Conservation (phyloP, 2,888 invertebrate genomes). For the Drosophila maculinotata region DNA sequence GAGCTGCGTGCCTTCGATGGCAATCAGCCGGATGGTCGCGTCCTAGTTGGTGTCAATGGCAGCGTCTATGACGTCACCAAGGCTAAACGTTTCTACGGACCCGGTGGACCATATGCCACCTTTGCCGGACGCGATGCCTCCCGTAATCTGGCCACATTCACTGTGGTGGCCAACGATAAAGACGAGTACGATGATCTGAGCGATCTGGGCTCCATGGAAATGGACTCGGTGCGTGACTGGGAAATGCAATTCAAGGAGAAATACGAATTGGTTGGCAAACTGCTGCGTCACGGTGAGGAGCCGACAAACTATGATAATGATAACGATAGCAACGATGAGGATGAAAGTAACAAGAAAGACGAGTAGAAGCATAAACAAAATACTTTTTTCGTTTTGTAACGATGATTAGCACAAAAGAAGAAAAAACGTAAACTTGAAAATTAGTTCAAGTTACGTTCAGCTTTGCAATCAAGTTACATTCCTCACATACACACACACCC, state of each 20-base stretch:
- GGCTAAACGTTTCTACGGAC: constrained; percentile 96
- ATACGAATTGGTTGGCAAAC: constrained; percentile 95
- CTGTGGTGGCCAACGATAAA: constrained; percentile 91
- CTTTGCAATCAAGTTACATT: constrained; percentile 39
- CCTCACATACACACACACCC: constrained; percentile 11
- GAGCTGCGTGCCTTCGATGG: constrained; percentile 96
- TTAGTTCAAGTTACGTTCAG: constrained; percentile 18
- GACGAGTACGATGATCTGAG: constrained; percentile 97
- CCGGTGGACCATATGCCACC: constrained; percentile 97
- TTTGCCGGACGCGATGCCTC: constrained; percentile 98
- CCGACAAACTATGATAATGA: constrained; percentile 96
- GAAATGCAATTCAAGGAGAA: constrained; percentile 98
- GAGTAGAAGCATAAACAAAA: constrained; percentile 24
- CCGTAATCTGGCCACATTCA: constrained; percentile 96
- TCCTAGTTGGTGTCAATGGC: constrained; percentile 96
- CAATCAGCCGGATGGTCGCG: constrained; percentile 92
- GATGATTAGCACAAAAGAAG: constrained; percentile 46
- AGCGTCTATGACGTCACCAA: constrained; percentile 97
- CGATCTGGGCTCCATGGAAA: constrained; percentile 96
- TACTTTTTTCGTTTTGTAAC: constrained; percentile 28
- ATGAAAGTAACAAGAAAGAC: constrained; percentile 59
- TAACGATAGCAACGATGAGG: constrained; percentile 89
- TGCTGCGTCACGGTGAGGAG: constrained; percentile 96
- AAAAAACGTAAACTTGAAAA: constrained; percentile 15
- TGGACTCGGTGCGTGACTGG: constrained; percentile 98